Evolutionary conservation across 2,888 invertebrate species (phyloP).

Genomic region (Tetheella fluctuosa): DNA sequence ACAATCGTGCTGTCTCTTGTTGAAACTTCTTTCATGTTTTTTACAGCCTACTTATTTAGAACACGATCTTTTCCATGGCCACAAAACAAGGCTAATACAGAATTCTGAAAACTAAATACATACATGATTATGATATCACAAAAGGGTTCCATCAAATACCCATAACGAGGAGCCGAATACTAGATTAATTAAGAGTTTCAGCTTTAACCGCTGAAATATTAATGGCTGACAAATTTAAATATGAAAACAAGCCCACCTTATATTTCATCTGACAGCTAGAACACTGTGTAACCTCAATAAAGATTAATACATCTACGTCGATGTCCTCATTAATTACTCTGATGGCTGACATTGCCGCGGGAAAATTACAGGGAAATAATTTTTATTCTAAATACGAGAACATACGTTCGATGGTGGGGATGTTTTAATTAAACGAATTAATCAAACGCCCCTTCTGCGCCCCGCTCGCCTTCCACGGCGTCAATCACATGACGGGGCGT

Average conservation of each 20-base stretch:
- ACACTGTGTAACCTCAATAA: constrained; percentile 1
- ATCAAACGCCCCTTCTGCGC: constrained; percentile 41
- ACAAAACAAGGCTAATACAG: too few species aligned
- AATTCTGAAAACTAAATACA: too few species aligned
- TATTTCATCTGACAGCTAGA: background rate
- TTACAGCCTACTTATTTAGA: too few species aligned
- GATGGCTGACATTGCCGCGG: constrained; percentile 12
- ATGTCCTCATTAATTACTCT: constrained; percentile 7
- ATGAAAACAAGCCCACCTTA: background rate
- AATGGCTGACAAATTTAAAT: background rate
- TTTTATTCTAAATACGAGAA: constrained; percentile 41
- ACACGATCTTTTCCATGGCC: too few species aligned
- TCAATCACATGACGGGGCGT: constrained; percentile 54
- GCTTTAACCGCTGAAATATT: background rate
- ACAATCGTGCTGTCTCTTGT: too few species aligned
- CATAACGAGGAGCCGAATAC: too few species aligned
- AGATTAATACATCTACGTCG: constrained; percentile 2
- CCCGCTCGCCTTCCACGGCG: constrained; percentile 24
- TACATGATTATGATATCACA: too few species aligned
- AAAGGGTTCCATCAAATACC: too few species aligned
- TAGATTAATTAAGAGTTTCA: too few species aligned
- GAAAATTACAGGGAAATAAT: constrained; percentile 30
- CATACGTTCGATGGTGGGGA: constrained; percentile 28
- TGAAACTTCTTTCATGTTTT: too few species aligned
- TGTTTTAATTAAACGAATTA: constrained; percentile 62